Evolutionary conservation across 2,797 vertebrate genomes (phyloP), one percentile per base, ranked within the genome.

Genomic region (Cyprinella venusta): DNA sequence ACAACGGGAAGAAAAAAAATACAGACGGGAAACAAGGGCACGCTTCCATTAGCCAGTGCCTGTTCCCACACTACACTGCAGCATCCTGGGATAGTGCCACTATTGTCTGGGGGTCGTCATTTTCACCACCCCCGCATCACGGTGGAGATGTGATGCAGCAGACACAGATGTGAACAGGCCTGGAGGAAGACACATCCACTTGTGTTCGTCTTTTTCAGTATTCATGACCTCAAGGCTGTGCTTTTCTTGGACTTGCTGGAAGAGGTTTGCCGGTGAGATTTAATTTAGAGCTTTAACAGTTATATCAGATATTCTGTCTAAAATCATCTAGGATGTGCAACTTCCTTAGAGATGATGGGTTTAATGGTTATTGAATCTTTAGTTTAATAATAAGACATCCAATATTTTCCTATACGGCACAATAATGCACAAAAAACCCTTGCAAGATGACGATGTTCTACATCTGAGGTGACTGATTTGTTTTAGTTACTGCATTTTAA

Each of bases 11-110:
- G 90, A 86, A 80, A n/a, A 90, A 90, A 90, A 80, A 83, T 45
- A 68, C 84, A 91, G 91, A 86, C 56, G 91, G 21, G 89, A 91
- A 94, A 93, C 93, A 93, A 93, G 93, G 94, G 90, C 92, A 88
- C 87, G 16, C 18, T 48, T 84, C 83, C 91, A 91, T 92, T 91
- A 94, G 84, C 86, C 87, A 87, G 87, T 90, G 91, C 92, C 91
- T 93, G 90, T 89, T 90, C 91, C 89, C 91, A 89, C 88, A 89
- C 83, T 86, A 91, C 90, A 82, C 93, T 91, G 93, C 91, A 90
- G 68, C 75, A 79, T 50, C 74, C 82, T 78, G 82, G 78, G 82
- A 84, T 74, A 84, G 80, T 76, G 45, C 74, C 65, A 30, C 63
- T 64, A 79, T 76, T 83, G 71, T 83, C 85, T 63, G 64, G 75